Conservation (phyloP, 2,797 vertebrate species). For the Cyprinodon diabolis region DNA sequence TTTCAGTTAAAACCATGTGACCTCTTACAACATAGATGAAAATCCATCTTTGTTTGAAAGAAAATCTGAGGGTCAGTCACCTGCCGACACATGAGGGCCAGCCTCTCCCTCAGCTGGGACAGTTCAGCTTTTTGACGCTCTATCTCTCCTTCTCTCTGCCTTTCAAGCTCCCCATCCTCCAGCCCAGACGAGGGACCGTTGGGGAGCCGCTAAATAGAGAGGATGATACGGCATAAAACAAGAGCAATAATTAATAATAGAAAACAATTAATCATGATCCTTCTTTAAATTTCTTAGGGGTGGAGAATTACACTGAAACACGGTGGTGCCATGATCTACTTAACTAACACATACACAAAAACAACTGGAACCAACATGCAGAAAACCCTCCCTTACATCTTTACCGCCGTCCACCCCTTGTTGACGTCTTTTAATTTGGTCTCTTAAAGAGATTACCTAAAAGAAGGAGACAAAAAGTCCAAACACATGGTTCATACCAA, state of each 20-base stretch:
- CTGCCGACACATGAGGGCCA: conserved; percentile 92
- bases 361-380: conserved; percentile 72
- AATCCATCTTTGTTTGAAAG: background rate
- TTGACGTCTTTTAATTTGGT: conserved; percentile 87
- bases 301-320: conserved; percentile 56
- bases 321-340: conserved; percentile 62
- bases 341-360: conserved; percentile 70
- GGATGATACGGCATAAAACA: conserved; percentile 28
- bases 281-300: conserved; percentile 13
- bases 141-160: conserved; percentile 86
- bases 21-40: too few species aligned
- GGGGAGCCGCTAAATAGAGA: conserved; percentile 74
- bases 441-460: conserved; percentile 84
- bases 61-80: conserved; percentile 63
- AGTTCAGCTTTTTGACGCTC: conserved; percentile 90
- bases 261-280: conserved; percentile 35
- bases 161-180: conserved; percentile 83
- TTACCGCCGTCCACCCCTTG: conserved; percentile 85
- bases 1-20: too few species aligned
- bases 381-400: conserved; percentile 83
- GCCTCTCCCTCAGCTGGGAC: conserved; percentile 89
- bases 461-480: conserved; percentile 54
- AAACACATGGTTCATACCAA: conserved; percentile 33
- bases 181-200: conserved; percentile 83
- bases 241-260: conserved; percentile 22